Base-by-base conservation (phyloP, 2,113 vertebrate genomes). In the Hystrix brachyura region DNA sequence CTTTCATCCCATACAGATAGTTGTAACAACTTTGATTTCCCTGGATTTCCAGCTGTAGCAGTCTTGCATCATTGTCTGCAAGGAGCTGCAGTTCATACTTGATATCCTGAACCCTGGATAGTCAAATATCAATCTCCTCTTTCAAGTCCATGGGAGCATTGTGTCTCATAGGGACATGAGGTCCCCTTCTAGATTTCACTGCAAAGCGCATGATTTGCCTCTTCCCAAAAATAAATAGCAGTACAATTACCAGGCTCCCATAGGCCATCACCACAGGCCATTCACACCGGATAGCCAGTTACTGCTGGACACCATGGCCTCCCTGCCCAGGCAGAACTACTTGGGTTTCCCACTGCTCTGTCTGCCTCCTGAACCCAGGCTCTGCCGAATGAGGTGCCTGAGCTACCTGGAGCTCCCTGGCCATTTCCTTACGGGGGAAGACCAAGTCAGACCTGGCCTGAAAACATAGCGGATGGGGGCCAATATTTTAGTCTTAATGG, bases 141-240 rank as follows among this genome's bases (percentile, higher is more conserved):
- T 98, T 99, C 90, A 99, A 97, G 43, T 99, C 99, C 99, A 99
- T 99, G 18, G 99, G 99, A 0, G 99, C 99, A 1, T 99, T 99
- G 96, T 99, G 99, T 32, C 99, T 99, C 0, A 99, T 98, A 0
- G 99, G 99, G 34, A 99, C 99, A 0, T 99, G 99, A 3, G 99
- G 99, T 29, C 99, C 99, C 19, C 99, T 98, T 51, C 99, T 99
- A 84, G 99, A 99, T 97, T 99, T 99, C 99, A 99, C 99, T 94
- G 99, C 99, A 19, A 99, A 99, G 48, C 99, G 98, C 99, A 99
- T 99, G 89, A 99, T 99, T 98, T 99, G 99, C 32, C 99, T 99
- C 97, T 99, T 99, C 96, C 99, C 99, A 25, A 99, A 99, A 96
- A 99, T 99, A 97, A 99, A 99, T 0, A 99, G 98, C 97, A 99